Percentiles rank a stretch among this genome's conserved stretches.
phyloP scores from a whole-genome alignment of 2,888 invertebrate genomes.

The Agrochola lota region DNA sequence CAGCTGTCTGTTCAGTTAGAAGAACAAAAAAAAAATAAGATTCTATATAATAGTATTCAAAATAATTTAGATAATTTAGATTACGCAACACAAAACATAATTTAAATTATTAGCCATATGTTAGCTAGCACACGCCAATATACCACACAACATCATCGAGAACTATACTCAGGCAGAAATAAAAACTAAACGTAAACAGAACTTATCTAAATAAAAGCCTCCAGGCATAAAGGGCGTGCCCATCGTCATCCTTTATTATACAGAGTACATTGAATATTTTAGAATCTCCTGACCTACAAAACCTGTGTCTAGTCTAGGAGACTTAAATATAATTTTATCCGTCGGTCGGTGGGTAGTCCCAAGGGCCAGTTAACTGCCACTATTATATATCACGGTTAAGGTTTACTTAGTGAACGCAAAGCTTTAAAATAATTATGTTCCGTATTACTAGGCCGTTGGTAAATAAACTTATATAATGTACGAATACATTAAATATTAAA shows the following conservation, averaged over 20 bases:
- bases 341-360: constrained; percentile 12
- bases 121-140: no score
- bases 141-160: no score
- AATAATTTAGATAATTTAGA: no score
- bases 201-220: no score
- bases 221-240: no score
- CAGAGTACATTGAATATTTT: constrained; percentile 44
- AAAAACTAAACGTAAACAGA: no score
- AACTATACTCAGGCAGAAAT: no score
- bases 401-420: constrained; percentile 15
- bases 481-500: neutral
- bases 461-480: neutral
- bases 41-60: no score
- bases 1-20: no score
- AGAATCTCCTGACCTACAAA: constrained; percentile 15
- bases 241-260: constrained; percentile 11
- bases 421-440: constrained; percentile 27
- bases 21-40: no score
- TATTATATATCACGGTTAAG: constrained; percentile 12
- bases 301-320: constrained; percentile 21
- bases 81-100: no score
- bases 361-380: constrained; percentile 30
- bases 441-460: neutral
- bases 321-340: constrained; percentile 38
- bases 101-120: no score